A percentile compares a stretch with the other conserved stretches of the same genome.
These are phyloP conservation scores for Lomographa bimaculata DNA, from an alignment of 2,888 invertebrate species.

Conservation along the genomic window DNA sequence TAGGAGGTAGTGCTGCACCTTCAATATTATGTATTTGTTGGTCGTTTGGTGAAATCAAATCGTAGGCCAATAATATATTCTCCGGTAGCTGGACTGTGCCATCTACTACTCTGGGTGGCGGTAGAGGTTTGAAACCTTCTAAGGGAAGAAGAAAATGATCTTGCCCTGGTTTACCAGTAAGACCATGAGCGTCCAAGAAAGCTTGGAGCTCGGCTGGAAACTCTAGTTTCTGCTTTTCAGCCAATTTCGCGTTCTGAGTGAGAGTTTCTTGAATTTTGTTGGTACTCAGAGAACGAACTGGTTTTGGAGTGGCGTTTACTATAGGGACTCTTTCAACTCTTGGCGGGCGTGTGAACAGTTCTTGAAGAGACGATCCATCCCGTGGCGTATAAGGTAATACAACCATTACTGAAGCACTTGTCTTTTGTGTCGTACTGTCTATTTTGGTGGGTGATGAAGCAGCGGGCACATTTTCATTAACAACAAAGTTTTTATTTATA, in stretches of 20 bases:
- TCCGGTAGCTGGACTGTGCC: slow-evolving; percentile 71
- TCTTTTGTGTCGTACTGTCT: slow-evolving; percentile 58
- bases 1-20: slow-evolving; percentile 42
- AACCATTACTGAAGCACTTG: slow-evolving; percentile 81
- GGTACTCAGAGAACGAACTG: slow-evolving; percentile 40
- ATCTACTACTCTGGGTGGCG: slow-evolving; percentile 65
- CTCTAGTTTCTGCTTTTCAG: slow-evolving; percentile 47
- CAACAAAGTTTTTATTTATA: slow-evolving; percentile 36
- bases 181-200: slow-evolving; percentile 68
- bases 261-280: slow-evolving; percentile 47
- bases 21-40: slow-evolving; percentile 38
- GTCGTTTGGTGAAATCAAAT: slow-evolving; percentile 57
- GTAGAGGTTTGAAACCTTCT: slow-evolving; percentile 74
- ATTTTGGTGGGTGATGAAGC: slow-evolving; percentile 37
- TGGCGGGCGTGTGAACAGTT: slow-evolving; percentile 87
- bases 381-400: slow-evolving; percentile 86
- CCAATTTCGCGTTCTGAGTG: slow-evolving; percentile 46
- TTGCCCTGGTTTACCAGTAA: slow-evolving; percentile 62
- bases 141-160: slow-evolving; percentile 70
- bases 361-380: slow-evolving; percentile 82
- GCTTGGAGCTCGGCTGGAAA: slow-evolving; percentile 67
- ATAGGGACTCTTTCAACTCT: slow-evolving; percentile 81
- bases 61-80: slow-evolving; percentile 70
- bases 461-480: slow-evolving; percentile 31
- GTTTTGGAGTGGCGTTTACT: slow-evolving; percentile 54